Evolutionary conservation across 2,888 invertebrate genomes (phyloP).

Genomic region (Dasysyrphus tricinctus): DNA sequence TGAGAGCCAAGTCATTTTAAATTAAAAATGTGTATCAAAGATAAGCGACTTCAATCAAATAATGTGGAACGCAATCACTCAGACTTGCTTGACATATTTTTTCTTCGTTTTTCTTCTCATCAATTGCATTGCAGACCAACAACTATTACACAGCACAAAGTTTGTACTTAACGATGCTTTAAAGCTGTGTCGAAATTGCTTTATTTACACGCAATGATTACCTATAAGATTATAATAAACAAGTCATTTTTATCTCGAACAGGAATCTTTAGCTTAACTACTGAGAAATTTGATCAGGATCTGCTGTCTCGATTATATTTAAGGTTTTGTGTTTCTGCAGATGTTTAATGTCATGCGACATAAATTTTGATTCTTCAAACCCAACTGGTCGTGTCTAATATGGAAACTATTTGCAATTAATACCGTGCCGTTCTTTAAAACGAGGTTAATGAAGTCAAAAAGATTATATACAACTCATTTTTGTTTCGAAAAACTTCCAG

Average conservation of each 20-base stretch:
- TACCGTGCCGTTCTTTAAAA: no score
- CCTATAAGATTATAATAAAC: constrained; percentile 1
- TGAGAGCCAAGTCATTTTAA: constrained; percentile 25
- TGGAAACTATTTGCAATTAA: not conserved
- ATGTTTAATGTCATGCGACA: not conserved
- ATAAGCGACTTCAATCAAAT: constrained; percentile 61
- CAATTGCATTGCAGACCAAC: not conserved
- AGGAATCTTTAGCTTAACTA: not conserved
- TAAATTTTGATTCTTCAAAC: not conserved
- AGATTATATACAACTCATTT: not conserved
- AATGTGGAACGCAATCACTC: constrained; percentile 76
- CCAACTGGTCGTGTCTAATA: not conserved
- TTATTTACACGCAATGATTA: constrained; percentile 15
- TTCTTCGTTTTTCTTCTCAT: constrained; percentile 44
- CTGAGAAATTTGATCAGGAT: constrained; percentile 5
- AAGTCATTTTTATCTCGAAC: constrained; percentile 17
- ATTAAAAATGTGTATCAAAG: constrained; percentile 35
- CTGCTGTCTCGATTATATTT: not conserved
- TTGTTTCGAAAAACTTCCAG: not conserved
- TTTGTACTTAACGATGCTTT: not conserved
- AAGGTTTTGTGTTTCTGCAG: not conserved
- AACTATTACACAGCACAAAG: not conserved
- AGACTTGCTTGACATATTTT: constrained; percentile 76
- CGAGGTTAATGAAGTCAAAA: not conserved
- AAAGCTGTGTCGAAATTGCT: constrained; percentile 20